These are phyloP conservation scores for Aphodius sticticus DNA, from an alignment of 2,888 invertebrate genomes.

Conservation along the genomic window DNA sequence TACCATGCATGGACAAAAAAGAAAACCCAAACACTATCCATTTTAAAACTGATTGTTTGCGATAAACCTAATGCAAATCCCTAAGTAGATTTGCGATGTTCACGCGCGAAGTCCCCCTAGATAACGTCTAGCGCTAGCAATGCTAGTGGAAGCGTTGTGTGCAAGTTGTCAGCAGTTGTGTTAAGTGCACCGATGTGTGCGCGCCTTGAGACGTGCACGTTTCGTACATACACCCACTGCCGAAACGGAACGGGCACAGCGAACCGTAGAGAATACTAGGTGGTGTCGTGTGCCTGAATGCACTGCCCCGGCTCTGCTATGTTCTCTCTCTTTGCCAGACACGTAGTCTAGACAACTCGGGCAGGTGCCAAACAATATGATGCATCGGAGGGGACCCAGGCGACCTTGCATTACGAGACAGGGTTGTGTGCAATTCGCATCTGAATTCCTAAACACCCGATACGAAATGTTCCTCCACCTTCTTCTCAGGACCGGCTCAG, in stretches of 20 bases:
- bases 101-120: neutral
- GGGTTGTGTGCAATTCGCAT: slow-evolving; percentile 31
- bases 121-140: neutral
- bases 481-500: neutral
- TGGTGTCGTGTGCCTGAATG: neutral
- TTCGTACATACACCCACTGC: neutral
- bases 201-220: neutral
- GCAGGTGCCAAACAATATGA: slow-evolving; percentile 50
- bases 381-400: slow-evolving; percentile 41
- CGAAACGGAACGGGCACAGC: neutral
- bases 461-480: slow-evolving; percentile 12
- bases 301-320: slow-evolving; percentile 14
- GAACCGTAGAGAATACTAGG: slow-evolving; percentile 4
- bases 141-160: neutral
- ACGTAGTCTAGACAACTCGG: slow-evolving; percentile 38
- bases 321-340: neutral
- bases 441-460: slow-evolving; percentile 29
- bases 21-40: too few relatives aligned
- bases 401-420: slow-evolving; percentile 36
- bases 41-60: neutral
- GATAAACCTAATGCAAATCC: neutral
- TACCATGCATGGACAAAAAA: too few relatives aligned
- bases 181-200: neutral
- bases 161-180: slow-evolving; percentile 4
- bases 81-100: neutral